Base-by-base conservation (phyloP, 2,113 vertebrate genomes). In the Phalacrocorax aristotelis region DNA sequence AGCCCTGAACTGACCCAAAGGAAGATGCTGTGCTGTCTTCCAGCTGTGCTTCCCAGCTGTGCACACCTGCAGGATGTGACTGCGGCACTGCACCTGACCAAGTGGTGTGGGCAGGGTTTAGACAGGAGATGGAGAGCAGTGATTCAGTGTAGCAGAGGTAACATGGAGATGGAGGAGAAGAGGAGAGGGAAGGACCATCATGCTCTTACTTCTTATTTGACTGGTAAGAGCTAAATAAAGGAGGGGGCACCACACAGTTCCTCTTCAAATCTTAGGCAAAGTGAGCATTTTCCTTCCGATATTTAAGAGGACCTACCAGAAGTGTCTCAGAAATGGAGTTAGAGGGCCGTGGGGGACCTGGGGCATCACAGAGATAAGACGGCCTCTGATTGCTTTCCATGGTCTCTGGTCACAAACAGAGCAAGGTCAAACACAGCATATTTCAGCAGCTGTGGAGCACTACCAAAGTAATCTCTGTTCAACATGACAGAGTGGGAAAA, bases 291-390 rank as follows among this genome's bases (percentile, higher is more conserved):
- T 86, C 19, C 40, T 58, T 32, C 44, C 2, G 2, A 8, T 34
- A 74, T 49, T 58, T 74, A 42, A 36, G 21, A 64, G 12, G 21
- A 40, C 5, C 32, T 81, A 69, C 34, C 38, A 58, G n/a, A 86
- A 79, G 21, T 7, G 27, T 54, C 30, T 66, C 58, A 57, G 22
- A 64, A 89, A 70, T 13, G 6, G 38, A 55, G n/a, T 69, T 29
- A 26, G 25, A 79, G 32, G n/a, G 36, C 18, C 1, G 0, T 2
- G 14, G n/a, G 36, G 36, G 9, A 64, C 3, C 42, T 38, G 15
- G 15, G 51, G 10, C 15, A 88, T 22, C 40, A 71, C 13, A 25
- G 10, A 76, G 18, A 15, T 29, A 55, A 21, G 15, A 40, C 3
- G 6, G 7, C 27, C 32, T 40, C 49, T 25, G 36, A 77, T n/a